phyloP scores from a whole-genome alignment of 2,888 invertebrate species.

The Caenorhabditis afra region DNA sequence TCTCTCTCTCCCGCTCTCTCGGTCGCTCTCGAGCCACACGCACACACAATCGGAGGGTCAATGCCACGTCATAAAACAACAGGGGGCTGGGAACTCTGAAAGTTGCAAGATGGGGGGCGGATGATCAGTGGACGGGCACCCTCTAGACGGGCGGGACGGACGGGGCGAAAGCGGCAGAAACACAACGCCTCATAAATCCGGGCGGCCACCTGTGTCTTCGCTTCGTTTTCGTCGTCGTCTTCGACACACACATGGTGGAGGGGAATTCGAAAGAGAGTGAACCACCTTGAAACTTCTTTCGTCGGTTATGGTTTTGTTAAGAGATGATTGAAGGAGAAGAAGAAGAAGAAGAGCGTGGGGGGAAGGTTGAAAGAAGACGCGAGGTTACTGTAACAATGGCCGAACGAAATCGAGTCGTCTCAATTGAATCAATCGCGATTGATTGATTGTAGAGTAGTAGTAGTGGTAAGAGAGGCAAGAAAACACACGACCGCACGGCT shows the following conservation, averaged over 20 bases:
- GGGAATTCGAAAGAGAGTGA: conserved; percentile 20
- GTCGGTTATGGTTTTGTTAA: conserved; percentile 51
- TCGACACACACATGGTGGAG: conserved; percentile 12
- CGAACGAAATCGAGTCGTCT: conserved; percentile 24
- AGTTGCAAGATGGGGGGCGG: no score
- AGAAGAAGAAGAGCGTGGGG: no score
- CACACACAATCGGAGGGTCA: no score
- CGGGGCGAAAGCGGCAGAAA: conserved; percentile 6
- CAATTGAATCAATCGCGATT: conserved; percentile 34
- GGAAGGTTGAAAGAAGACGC: neutral
- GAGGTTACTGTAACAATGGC: conserved; percentile 5
- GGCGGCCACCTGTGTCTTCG: conserved; percentile 25
- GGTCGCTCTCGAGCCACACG: neutral
- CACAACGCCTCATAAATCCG: conserved; percentile 43
- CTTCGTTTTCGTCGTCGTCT: neutral
- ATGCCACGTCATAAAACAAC: no score
- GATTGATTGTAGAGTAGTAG: conserved; percentile 47
- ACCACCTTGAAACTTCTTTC: conserved; percentile 42
- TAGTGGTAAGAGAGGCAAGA: conserved; percentile 19
- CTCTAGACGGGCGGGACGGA: neutral
- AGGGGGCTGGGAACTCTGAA: no score
- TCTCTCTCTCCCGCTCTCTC: neutral
- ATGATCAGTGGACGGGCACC: no score
- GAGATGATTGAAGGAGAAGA: conserved; percentile 13
- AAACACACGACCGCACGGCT: conserved; percentile 13